Evolutionary conservation across 2,113 vertebrate species (phyloP), one percentile per base, ranked within the genome.

Genomic region (Vanacampus margaritifer): DNA sequence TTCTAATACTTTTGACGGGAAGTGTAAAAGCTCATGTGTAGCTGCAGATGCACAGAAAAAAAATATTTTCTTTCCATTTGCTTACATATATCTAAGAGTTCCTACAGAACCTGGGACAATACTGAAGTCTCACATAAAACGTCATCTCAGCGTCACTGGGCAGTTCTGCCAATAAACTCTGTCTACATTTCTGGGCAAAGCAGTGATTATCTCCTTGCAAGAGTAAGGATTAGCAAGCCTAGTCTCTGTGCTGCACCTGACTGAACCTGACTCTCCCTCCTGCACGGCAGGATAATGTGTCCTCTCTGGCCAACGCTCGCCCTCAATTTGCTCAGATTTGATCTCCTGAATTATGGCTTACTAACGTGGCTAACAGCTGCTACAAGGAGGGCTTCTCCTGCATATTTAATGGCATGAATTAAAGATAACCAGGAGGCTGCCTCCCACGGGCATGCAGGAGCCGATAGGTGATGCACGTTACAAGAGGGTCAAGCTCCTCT

Each of bases 361-460:
- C 81, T 83, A 75, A 81, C 74, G 79, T 64, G 79, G 72, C 84
- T 74, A 86, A 86, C 88, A 88, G 86, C 88, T 89, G 88, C 81
- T 75, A 82, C 75, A 65, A 86, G 79, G 75, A 84, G 80, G 69
- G 79, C 82, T 78, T 63, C 80, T 82, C 75, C 85, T 88, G 86
- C 85, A 84, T 87, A 79, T 87, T 87, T 89, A 88, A 89, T 86
- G 51, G 58, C 71, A 87, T 86, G 84, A 89, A 88, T 88, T 88
- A 87, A 88, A 88, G 84, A 88, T 88, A 84, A 87, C 77, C 85
- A 58, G 79, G 80, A 83, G 82, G 76, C 86, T 71, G 78, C 71
- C 67, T 83, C 72, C 68, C 68, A 43, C 57, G 76, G 59, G 80
- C 28, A 65, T 76, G 72, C 67, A 48, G 60, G 78, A 81, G 76